Conservation (phyloP, 2,113 vertebrate species). For the Crocuta crocuta region DNA sequence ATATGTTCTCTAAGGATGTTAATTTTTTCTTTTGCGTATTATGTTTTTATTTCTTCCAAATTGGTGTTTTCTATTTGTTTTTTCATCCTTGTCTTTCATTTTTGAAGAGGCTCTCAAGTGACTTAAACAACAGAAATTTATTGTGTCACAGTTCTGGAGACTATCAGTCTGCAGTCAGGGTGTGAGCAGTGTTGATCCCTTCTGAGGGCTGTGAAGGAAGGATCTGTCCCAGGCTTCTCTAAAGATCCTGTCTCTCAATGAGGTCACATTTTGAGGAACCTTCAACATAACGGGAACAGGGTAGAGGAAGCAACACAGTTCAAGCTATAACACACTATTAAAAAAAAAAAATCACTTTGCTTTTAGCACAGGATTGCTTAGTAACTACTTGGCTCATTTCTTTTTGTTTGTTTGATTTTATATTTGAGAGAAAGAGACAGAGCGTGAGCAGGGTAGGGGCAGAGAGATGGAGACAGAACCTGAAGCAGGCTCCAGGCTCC, state of each 20-base stretch:
- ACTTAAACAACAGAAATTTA: neutral
- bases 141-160: neutral
- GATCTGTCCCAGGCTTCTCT: neutral
- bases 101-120: neutral
- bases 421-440: too few relatives aligned
- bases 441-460: too few relatives aligned
- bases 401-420: conserved; percentile 18
- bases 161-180: neutral
- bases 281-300: neutral
- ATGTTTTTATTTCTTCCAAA: neutral
- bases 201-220: neutral
- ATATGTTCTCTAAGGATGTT: neutral
- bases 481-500: too few relatives aligned
- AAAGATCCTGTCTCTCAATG: neutral
- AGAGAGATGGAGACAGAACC: too few relatives aligned
- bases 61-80: neutral
- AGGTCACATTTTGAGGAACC: neutral
- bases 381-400: neutral
- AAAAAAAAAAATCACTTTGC: neutral
- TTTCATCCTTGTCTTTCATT: neutral
- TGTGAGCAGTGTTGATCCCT: neutral
- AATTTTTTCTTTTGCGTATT: neutral
- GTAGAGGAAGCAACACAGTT: neutral
- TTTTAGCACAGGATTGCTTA: neutral
- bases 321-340: neutral